Conservation (phyloP, 2,888 invertebrate genomes). For the Trisateles emortualis region DNA sequence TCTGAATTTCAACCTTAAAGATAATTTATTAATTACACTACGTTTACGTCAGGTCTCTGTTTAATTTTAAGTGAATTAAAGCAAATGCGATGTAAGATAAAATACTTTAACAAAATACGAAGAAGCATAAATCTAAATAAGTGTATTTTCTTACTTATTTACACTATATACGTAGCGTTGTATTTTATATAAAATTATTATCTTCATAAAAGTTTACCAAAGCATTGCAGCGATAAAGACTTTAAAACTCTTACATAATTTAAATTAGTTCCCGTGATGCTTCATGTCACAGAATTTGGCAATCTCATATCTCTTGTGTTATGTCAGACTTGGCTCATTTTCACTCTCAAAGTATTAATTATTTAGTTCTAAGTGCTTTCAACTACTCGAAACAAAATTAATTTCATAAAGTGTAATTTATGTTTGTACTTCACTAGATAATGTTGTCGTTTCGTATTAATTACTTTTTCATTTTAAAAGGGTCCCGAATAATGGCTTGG, state of each 20-base stretch:
- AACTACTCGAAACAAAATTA: slow-evolving; percentile 39
- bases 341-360: slow-evolving; percentile 51
- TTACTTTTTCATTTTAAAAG: slow-evolving; percentile 41
- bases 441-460: slow-evolving; percentile 38
- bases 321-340: slow-evolving; percentile 59
- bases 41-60: background rate
- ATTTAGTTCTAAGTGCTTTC: slow-evolving; percentile 47
- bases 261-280: slow-evolving; percentile 26
- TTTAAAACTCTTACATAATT: slow-evolving; percentile 37
- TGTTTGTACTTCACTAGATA: slow-evolving; percentile 38
- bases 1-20: slow-evolving; percentile 6
- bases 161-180: background rate
- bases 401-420: slow-evolving; percentile 43
- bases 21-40: slow-evolving; percentile 4
- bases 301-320: slow-evolving; percentile 42
- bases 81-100: slow-evolving; percentile 12
- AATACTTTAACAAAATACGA: slow-evolving; percentile 15
- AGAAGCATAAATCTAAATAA: slow-evolving; percentile 21
- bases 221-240: background rate
- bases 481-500: slow-evolving; percentile 18
- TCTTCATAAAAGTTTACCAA: slow-evolving; percentile 10
- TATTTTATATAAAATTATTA: slow-evolving; percentile 10
- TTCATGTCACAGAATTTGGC: slow-evolving; percentile 43
- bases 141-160: slow-evolving; percentile 11
- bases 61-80: slow-evolving; percentile 19